A percentile compares a stretch with the other conserved stretches of the same genome.
These are phyloP conservation scores for Leucophenga maculata DNA, from an alignment of 2,888 invertebrate species.

Conservation along the genomic window DNA sequence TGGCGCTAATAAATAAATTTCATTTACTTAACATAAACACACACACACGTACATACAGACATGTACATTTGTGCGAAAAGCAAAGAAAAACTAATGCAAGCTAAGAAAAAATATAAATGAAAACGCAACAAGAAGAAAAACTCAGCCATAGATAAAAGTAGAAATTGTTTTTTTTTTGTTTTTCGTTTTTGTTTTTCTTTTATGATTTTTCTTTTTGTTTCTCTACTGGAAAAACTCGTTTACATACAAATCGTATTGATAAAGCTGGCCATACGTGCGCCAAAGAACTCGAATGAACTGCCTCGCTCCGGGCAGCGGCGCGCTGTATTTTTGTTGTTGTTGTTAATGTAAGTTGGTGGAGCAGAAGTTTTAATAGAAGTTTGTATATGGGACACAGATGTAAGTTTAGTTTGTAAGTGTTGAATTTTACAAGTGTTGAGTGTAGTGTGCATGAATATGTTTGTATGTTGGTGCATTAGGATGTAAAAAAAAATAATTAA, in stretches of 20 bases:
- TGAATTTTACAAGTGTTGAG: constrained; percentile 15
- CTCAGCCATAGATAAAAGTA: constrained; percentile 44
- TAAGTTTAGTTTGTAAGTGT: constrained; percentile 35
- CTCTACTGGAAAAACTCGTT: constrained; percentile 67
- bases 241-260: constrained; percentile 71
- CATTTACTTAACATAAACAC: not conserved
- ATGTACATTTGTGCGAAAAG: constrained; percentile 24
- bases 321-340: constrained; percentile 23
- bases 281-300: constrained; percentile 70
- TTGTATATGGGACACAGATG: constrained; percentile 8
- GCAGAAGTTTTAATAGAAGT: constrained; percentile 6
- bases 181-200: constrained; percentile 27
- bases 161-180: constrained; percentile 42
- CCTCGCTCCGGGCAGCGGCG: constrained; percentile 39
- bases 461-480: not conserved
- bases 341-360: constrained; percentile 16
- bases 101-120: constrained; percentile 55
- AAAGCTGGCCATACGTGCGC: constrained; percentile 71
- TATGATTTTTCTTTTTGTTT: constrained; percentile 4
- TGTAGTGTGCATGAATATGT: constrained; percentile 2
- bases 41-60: not conserved
- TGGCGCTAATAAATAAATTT: not conserved
- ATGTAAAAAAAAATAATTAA: not conserved
- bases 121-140: constrained; percentile 40
- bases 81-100: constrained; percentile 43